These are phyloP conservation scores for Aleiodes testaceus DNA, from an alignment of 2,888 invertebrate species.

Conservation along the genomic window DNA sequence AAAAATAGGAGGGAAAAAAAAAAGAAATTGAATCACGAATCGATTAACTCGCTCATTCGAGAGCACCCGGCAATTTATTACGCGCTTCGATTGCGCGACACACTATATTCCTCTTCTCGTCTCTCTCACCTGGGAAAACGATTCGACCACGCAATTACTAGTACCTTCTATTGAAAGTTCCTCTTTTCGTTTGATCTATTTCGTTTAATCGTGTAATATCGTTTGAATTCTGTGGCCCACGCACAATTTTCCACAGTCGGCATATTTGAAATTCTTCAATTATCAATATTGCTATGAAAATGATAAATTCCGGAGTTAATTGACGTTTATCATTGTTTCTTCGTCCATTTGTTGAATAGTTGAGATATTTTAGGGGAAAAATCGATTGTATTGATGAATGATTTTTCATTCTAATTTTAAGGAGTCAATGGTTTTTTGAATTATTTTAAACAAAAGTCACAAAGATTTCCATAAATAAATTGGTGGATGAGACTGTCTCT, in stretches of 20 bases:
- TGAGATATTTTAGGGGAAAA: too few relatives aligned
- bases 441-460: not conserved
- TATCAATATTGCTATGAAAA: too few relatives aligned
- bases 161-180: slow-evolving; percentile 11
- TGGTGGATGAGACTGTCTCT: slow-evolving; percentile 6
- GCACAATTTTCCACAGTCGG: not conserved
- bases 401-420: too few relatives aligned
- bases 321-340: too few relatives aligned
- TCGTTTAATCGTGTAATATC: slow-evolving; percentile 33
- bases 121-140: slow-evolving; percentile 25
- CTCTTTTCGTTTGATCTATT: slow-evolving; percentile 28
- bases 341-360: too few relatives aligned
- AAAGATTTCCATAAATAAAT: slow-evolving; percentile 9
- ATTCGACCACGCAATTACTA: slow-evolving; percentile 38
- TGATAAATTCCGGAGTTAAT: too few relatives aligned
- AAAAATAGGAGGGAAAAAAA: slow-evolving; percentile 16
- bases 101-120: slow-evolving; percentile 6
- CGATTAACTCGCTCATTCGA: slow-evolving; percentile 39
- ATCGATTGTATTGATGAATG: too few relatives aligned
- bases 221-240: not conserved
- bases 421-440: not conserved
- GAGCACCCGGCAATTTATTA: slow-evolving; percentile 40
- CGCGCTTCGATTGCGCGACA: slow-evolving; percentile 41
- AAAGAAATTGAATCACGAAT: slow-evolving; percentile 40
- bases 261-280: not conserved